phyloP scores from a whole-genome alignment of 2,888 invertebrate species.

The Pristionchus maxplancki region DNA sequence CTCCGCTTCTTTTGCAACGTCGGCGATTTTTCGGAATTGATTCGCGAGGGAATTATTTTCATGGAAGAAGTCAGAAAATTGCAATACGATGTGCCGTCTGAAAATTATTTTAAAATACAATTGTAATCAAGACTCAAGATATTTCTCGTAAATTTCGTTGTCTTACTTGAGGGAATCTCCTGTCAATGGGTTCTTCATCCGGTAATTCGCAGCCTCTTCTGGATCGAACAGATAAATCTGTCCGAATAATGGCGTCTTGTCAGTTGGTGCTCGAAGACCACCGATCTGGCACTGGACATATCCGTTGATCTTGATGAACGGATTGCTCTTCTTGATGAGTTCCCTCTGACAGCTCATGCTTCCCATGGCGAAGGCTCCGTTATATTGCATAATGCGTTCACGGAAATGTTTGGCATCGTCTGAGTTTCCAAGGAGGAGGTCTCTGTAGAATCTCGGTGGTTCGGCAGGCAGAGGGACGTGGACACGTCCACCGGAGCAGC shows the following conservation, averaged over 20 bases:
- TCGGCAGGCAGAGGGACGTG: background rate
- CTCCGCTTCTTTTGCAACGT: background rate
- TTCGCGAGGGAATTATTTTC: background rate
- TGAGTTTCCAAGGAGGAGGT: background rate
- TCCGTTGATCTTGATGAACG: background rate
- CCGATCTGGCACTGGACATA: background rate
- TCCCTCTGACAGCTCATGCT: background rate
- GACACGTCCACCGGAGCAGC: background rate
- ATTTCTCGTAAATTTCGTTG: no score
- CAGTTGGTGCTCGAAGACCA: background rate
- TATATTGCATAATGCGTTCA: background rate
- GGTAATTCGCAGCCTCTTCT: background rate
- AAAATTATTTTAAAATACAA: background rate
- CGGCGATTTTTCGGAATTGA: background rate
- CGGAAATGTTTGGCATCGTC: background rate
- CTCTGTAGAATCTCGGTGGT: background rate
- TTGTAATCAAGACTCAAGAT: no score
- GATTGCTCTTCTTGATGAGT: background rate
- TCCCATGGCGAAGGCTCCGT: background rate
- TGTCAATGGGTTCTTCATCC: background rate
- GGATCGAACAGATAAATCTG: constrained; percentile 28
- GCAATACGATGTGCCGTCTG: background rate
- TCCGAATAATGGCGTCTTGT: background rate
- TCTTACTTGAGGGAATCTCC: background rate
- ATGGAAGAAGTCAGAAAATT: background rate